Evolutionary conservation across 2,113 vertebrate species (phyloP).

Genomic region (Chaenocephalus aceratus): DNA sequence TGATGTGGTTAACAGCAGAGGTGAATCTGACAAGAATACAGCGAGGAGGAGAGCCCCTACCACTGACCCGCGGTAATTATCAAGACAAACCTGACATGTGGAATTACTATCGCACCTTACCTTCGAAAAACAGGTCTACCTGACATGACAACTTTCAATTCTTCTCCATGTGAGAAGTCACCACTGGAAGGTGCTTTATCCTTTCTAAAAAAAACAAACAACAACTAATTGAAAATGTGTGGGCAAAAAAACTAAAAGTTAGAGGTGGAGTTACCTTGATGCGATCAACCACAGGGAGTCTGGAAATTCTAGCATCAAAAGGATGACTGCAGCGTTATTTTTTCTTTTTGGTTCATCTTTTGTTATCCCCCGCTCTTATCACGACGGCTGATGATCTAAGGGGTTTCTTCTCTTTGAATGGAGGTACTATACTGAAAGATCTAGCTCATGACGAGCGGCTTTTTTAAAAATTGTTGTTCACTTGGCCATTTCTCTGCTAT

Average conservation of each 20-base stretch:
- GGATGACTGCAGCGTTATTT: slow-evolving; percentile 25
- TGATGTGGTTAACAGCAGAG: not conserved
- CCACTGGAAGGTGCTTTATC: slow-evolving; percentile 44
- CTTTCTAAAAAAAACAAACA: not conserved
- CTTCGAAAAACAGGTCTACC: slow-evolving; percentile 14
- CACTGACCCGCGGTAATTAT: not conserved
- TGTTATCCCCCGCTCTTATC: slow-evolving; percentile 12
- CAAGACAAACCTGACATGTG: slow-evolving; percentile 23
- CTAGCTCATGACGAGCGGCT: slow-evolving; percentile 10
- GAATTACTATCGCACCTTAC: slow-evolving; percentile 7
- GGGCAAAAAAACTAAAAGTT: not conserved
- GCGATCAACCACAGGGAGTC: slow-evolving; percentile 2
- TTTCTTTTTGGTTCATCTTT: slow-evolving; percentile 15
- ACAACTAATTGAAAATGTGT: slow-evolving; percentile 8
- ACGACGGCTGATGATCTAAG: slow-evolving; percentile 27
- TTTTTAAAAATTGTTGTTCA: slow-evolving; percentile 19
- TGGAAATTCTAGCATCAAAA: slow-evolving; percentile 1
- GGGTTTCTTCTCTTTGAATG: slow-evolving; percentile 21
- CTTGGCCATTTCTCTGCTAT: slow-evolving; percentile 21
- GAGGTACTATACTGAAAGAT: not conserved
- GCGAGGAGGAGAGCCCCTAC: slow-evolving; percentile 6
- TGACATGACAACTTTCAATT: slow-evolving; percentile 55
- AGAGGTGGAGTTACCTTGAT: slow-evolving; percentile 21
- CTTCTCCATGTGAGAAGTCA: slow-evolving; percentile 4
- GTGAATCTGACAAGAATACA: slow-evolving; percentile 16